Evolutionary conservation across 2,797 vertebrate genomes (phyloP).

Genomic region (Bryconaethiops microstoma): DNA sequence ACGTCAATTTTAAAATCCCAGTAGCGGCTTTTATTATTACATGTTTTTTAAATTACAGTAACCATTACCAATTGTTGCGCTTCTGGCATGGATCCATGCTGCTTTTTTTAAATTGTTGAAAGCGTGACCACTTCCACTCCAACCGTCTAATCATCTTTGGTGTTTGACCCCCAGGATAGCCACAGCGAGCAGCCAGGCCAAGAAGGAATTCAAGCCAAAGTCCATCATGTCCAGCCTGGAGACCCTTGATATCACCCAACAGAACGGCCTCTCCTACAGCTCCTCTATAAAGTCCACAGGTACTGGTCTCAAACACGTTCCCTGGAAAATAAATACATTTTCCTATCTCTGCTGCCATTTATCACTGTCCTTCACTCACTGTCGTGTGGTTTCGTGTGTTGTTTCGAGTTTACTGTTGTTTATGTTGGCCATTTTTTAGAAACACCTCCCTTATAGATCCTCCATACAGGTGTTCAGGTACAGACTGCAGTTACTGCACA

Average conservation of each 20-base stretch:
- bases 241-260: conserved; percentile 74
- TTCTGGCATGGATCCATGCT: too few relatives aligned
- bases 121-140: neutral
- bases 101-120: too few relatives aligned
- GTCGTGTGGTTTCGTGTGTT: neutral
- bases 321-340: neutral
- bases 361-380: neutral
- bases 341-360: too few relatives aligned
- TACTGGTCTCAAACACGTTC: conserved; percentile 51
- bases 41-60: too few relatives aligned
- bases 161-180: conserved; percentile 78
- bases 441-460: neutral
- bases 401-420: too few relatives aligned
- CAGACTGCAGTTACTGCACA: too few relatives aligned
- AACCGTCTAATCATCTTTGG: neutral
- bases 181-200: conserved; percentile 78
- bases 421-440: neutral
- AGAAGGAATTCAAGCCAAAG: conserved; percentile 83
- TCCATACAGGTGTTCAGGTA: too few relatives aligned
- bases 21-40: too few relatives aligned
- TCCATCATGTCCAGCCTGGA: conserved; percentile 78
- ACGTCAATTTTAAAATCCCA: too few relatives aligned
- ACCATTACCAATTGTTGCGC: too few relatives aligned
- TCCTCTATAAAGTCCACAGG: conserved; percentile 82
- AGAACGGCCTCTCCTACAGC: conserved; percentile 80